phyloP scores from a whole-genome alignment of 1,140 invertebrate genomes.

The Lepidurus apus region DNA sequence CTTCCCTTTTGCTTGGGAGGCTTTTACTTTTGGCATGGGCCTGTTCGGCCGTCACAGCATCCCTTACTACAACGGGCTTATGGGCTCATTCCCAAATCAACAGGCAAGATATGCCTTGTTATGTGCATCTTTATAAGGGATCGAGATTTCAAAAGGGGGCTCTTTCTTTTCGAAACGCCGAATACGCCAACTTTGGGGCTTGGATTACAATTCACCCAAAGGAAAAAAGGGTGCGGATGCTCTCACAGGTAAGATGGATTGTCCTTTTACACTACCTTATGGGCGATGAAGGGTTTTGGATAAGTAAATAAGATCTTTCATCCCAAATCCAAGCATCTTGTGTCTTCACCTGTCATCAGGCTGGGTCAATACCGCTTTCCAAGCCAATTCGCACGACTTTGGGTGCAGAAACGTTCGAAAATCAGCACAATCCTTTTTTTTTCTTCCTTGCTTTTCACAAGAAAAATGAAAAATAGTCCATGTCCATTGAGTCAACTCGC shows the following conservation, averaged over 20 bases:
- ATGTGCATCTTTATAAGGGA: constrained; percentile 22
- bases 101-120: constrained; percentile 12
- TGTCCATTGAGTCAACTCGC: background rate
- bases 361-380: background rate
- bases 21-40: constrained; percentile 12
- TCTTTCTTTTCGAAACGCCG: background rate
- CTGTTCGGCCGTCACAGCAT: constrained; percentile 10
- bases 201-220: background rate
- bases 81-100: constrained; percentile 13
- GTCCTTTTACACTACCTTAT: constrained; percentile 3
- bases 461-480: background rate
- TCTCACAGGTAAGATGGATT: background rate
- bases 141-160: constrained; percentile 6
- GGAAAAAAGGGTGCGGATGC: background rate
- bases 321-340: background rate
- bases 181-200: background rate
- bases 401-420: too few species aligned
- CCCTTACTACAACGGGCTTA: background rate
- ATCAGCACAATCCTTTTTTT: background rate
- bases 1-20: constrained; percentile 8
- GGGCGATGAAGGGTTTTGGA: background rate
- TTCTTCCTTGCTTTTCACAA: background rate
- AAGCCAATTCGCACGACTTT: background rate
- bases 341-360: background rate
- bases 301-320: constrained; percentile 20